Evolutionary conservation across 2,797 vertebrate species (phyloP).

Genomic region (Glyptemys insculpta): DNA sequence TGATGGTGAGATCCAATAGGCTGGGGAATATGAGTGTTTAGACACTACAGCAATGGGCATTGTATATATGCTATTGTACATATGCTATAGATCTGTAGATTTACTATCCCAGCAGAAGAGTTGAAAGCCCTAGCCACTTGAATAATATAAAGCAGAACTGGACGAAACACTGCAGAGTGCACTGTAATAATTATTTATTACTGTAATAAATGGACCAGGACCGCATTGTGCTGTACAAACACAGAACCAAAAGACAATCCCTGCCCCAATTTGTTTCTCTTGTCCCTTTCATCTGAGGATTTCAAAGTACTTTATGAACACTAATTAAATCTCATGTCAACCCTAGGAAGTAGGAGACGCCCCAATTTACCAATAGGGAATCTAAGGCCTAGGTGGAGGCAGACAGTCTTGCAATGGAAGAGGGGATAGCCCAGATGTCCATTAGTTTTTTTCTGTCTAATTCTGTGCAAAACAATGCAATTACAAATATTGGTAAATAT

Average conservation of each 20-base stretch:
- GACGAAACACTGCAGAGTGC: not conserved
- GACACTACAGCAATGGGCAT: not conserved
- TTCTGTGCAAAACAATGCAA: not conserved
- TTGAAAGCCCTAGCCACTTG: not conserved
- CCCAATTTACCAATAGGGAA: not conserved
- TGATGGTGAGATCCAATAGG: not conserved
- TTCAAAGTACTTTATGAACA: conserved; percentile 10
- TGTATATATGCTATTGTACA: not conserved
- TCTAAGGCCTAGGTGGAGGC: not conserved
- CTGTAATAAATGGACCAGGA: not conserved
- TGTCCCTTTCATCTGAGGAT: not conserved
- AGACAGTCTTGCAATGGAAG: not conserved
- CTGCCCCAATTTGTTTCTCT: not conserved
- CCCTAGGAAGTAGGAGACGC: not conserved
- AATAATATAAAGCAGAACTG: not conserved
- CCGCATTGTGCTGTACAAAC: not conserved
- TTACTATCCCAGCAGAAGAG: not conserved
- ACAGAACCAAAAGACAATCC: not conserved
- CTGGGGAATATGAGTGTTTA: not conserved
- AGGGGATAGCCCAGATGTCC: not conserved
- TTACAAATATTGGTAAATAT: not conserved
- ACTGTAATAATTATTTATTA: conserved; percentile 14
- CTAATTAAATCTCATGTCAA: not conserved
- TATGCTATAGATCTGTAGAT: not conserved
- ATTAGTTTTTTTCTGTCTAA: not conserved